phyloP scores from a whole-genome alignment of 1,140 invertebrate species.

The Venturia canescens region DNA sequence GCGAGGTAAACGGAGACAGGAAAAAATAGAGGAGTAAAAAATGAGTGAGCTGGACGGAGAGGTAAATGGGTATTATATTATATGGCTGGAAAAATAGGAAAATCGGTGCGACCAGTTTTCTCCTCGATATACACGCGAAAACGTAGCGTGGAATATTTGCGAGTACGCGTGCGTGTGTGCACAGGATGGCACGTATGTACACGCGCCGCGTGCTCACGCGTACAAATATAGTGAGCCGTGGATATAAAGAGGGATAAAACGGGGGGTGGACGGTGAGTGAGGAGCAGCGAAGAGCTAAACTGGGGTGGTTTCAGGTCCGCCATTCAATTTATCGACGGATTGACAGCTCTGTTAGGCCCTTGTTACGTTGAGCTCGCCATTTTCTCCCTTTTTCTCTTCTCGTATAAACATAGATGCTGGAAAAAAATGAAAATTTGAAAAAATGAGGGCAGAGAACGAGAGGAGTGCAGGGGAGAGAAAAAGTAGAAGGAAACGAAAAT shows the following conservation, averaged over 20 bases:
- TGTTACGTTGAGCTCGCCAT: conserved; percentile 61
- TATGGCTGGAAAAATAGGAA: conserved; percentile 27
- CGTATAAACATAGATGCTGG: not conserved
- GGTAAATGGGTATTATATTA: conserved; percentile 16
- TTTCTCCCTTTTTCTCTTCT: conserved; percentile 52
- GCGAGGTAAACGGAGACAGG: not conserved
- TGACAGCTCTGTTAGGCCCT: conserved; percentile 72
- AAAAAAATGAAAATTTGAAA: conserved; percentile 26
- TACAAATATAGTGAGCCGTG: conserved; percentile 5
- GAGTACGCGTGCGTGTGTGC: not conserved
- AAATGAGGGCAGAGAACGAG: conserved; percentile 45
- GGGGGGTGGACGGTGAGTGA: conserved; percentile 58
- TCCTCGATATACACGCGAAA: conserved; percentile 43
- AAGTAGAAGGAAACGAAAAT: not conserved
- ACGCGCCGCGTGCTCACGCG: not conserved
- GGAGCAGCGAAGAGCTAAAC: conserved; percentile 53
- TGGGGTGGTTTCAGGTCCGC: conserved; percentile 69
- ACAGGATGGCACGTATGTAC: conserved; percentile 47
- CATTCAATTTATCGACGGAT: conserved; percentile 71
- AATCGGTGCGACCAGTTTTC: conserved; percentile 34
- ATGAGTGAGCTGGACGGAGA: conserved; percentile 14
- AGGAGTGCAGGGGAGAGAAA: conserved; percentile 30
- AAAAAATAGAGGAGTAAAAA: conserved; percentile 27
- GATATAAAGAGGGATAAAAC: conserved; percentile 47
- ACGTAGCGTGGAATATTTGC: conserved; percentile 1